Conservation (phyloP, 2,888 invertebrate genomes). For the Rotaria magnacalcarata region DNA sequence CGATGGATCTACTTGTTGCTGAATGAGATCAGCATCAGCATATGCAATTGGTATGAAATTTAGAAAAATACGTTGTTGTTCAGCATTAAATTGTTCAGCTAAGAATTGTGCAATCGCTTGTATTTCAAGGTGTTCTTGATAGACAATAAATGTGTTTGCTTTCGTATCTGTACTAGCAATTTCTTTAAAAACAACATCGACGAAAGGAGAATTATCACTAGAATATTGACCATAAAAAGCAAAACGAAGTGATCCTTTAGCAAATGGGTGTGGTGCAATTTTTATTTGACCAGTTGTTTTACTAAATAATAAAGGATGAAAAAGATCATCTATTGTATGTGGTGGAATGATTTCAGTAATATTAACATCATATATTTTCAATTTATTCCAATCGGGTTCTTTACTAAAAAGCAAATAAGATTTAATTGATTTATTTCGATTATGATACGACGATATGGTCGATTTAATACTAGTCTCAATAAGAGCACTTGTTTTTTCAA, state of each 20-base stretch:
- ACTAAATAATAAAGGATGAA: background rate
- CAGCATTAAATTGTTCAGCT: background rate
- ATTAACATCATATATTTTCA: background rate
- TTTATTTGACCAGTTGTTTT: background rate
- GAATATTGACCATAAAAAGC: slow-evolving; percentile 25
- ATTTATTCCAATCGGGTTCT: background rate
- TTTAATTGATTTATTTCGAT: background rate
- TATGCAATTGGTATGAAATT: background rate
- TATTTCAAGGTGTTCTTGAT: slow-evolving; percentile 13
- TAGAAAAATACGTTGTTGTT: background rate
- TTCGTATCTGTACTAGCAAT: background rate
- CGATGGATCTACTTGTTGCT: background rate
- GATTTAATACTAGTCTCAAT: background rate
- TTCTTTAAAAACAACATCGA: slow-evolving; percentile 31
- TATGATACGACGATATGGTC: background rate
- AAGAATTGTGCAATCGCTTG: slow-evolving; percentile 26
- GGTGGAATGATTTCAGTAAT: slow-evolving; percentile 22
- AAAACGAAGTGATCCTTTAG: slow-evolving; percentile 13
- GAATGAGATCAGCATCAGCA: background rate
- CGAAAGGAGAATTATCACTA: background rate
- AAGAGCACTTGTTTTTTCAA: background rate
- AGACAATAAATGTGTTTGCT: background rate
- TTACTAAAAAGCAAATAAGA: background rate
- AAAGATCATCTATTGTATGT: background rate
- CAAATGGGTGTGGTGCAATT: background rate